Conservation (phyloP, 2,113 vertebrate species). For the Archilochus colubris region DNA sequence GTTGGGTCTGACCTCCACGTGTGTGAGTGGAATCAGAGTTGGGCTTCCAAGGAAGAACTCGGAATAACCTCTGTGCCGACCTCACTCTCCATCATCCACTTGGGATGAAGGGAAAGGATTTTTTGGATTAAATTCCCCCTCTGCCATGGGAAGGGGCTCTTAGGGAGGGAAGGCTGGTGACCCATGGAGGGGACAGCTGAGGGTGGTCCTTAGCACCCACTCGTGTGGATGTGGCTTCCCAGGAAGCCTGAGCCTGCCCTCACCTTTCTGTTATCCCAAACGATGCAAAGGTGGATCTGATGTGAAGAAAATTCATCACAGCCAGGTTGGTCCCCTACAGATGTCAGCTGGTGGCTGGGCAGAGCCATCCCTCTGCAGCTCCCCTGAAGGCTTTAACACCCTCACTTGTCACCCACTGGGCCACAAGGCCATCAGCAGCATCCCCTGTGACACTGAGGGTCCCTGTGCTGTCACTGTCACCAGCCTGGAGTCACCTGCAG, state of each 20-base stretch:
- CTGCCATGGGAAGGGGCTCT: fast-evolving
- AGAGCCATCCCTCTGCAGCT: neutral
- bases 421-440: fast-evolving
- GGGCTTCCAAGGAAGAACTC: neutral
- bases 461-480: fast-evolving
- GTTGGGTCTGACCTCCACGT: neutral
- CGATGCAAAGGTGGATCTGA: neutral
- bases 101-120: neutral
- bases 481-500: neutral
- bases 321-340: neutral
- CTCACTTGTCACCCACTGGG: no score
- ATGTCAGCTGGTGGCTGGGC: neutral
- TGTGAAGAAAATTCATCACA: fast-evolving
- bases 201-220: neutral
- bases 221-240: neutral
- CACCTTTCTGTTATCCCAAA: neutral
- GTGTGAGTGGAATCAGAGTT: neutral
- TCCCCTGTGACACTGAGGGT: fast-evolving
- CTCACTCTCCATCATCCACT: fast-evolving
- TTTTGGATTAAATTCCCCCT: neutral
- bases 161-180: neutral
- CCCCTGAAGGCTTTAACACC: neutral
- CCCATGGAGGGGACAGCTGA: fast-evolving
- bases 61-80: neutral
- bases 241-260: neutral